Conservation (phyloP, 2,888 invertebrate genomes). For the Patella caerulea region DNA sequence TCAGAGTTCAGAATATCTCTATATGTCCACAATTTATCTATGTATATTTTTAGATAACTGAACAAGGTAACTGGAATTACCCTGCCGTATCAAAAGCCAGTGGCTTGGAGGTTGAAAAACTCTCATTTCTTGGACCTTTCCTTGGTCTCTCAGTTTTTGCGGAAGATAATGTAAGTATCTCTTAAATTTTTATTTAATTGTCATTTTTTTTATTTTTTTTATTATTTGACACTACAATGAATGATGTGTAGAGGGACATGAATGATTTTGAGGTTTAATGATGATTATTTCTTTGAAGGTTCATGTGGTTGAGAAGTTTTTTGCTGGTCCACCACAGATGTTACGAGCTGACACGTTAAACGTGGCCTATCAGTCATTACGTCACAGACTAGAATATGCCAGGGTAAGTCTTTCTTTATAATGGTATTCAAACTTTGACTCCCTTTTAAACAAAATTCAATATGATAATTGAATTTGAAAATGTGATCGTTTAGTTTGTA, state of each 20-base stretch:
- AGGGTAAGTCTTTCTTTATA: conserved; percentile 72
- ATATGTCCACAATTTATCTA: no score
- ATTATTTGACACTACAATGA: no score
- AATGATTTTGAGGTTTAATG: no score
- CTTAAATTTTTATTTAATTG: not conserved
- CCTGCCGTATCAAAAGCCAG: conserved; percentile 81
- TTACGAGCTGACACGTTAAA: conserved; percentile 57
- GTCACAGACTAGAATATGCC: conserved; percentile 85
- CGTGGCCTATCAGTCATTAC: conserved; percentile 79
- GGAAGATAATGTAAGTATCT: conserved; percentile 85
- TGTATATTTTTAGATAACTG: conserved; percentile 57
- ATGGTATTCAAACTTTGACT: not conserved
- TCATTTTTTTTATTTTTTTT: not conserved
- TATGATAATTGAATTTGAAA: no score
- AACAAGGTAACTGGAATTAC: conserved; percentile 81
- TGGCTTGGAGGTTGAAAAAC: conserved; percentile 88
- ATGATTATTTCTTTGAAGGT: conserved; percentile 48
- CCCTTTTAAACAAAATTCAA: no score
- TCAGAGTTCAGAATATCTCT: no score
- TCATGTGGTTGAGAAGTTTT: conserved; percentile 84
- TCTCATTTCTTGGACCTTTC: conserved; percentile 92
- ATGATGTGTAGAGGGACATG: no score
- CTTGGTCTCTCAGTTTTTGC: conserved; percentile 92
- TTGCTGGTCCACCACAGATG: conserved; percentile 72
- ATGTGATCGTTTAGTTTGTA: no score